A percentile compares a stretch with the other conserved stretches of the same genome.
phyloP scores from a whole-genome alignment of 1,140 invertebrate genomes.

The Leptopilina clavipes region DNA sequence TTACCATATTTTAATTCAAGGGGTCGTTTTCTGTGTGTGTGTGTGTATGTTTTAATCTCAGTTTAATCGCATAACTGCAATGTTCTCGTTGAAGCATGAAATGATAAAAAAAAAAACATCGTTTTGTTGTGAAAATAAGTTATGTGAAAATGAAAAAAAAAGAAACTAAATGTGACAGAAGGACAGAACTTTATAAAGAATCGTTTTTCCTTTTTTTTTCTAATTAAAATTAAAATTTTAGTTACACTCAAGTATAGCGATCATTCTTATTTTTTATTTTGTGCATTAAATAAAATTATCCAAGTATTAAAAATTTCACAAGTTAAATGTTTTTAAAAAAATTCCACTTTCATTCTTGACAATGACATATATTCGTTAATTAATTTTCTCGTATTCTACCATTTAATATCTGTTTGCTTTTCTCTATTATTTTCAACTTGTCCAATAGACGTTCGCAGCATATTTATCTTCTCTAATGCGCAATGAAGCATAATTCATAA shows the following conservation, averaged over 20 bases:
- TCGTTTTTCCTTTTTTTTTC: background rate
- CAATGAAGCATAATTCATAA: background rate
- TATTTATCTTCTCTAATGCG: background rate
- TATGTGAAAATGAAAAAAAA: background rate
- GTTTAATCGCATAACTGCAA: background rate
- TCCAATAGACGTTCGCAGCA: background rate
- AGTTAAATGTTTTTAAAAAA: background rate
- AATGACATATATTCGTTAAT: constrained; percentile 1
- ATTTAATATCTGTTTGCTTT: constrained; percentile 9
- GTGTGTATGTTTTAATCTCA: background rate
- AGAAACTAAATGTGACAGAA: background rate
- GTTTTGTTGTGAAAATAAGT: background rate
- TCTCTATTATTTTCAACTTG: background rate
- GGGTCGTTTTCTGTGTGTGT: too few relatives aligned
- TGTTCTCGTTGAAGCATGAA: background rate
- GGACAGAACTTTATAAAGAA: too few relatives aligned
- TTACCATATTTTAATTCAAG: background rate
- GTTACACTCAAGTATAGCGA: too few relatives aligned
- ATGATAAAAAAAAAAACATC: background rate
- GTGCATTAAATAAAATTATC: background rate
- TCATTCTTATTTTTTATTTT: too few relatives aligned
- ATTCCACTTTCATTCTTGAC: background rate
- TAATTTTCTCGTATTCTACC: background rate
- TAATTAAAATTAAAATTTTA: background rate
- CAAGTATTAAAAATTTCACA: background rate